Conservation (phyloP, 2,888 invertebrate species). For the Drosophila multiciliata region DNA sequence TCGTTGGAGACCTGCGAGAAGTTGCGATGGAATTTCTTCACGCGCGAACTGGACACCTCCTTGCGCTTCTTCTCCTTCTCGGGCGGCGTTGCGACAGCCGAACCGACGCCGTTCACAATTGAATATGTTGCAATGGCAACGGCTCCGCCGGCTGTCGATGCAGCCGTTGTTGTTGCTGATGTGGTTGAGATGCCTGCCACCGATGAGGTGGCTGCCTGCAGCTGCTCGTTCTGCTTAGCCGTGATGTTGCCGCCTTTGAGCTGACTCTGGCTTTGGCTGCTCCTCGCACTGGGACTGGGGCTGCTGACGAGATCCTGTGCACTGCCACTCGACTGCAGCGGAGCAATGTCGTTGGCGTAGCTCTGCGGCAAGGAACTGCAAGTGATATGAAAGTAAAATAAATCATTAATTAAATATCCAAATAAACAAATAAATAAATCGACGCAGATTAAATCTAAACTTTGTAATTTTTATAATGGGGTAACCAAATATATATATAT, state of each 20-base stretch:
- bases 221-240: constrained; percentile 75
- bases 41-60: constrained; percentile 87
- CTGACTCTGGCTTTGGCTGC: constrained; percentile 39
- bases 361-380: constrained; percentile 67
- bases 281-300: constrained; percentile 52
- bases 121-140: constrained; percentile 23
- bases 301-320: constrained; percentile 76
- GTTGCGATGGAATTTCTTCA: constrained; percentile 95
- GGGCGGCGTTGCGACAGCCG: constrained; percentile 42
- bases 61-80: constrained; percentile 84
- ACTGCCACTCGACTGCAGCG: constrained; percentile 72
- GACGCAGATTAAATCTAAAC: background rate
- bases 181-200: constrained; percentile 52
- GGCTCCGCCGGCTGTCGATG: constrained; percentile 24
- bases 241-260: constrained; percentile 61
- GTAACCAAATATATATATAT: too few species aligned
- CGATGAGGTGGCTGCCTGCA: constrained; percentile 28
- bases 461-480: background rate
- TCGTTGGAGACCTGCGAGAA: constrained; percentile 93
- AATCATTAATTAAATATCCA: background rate
- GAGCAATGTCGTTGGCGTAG: constrained; percentile 62
- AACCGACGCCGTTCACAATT: constrained; percentile 39
- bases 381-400: background rate
- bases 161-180: constrained; percentile 45
- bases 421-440: background rate